phyloP scores from a whole-genome alignment of 2,113 vertebrate species.

The Catharus bicknelli region DNA sequence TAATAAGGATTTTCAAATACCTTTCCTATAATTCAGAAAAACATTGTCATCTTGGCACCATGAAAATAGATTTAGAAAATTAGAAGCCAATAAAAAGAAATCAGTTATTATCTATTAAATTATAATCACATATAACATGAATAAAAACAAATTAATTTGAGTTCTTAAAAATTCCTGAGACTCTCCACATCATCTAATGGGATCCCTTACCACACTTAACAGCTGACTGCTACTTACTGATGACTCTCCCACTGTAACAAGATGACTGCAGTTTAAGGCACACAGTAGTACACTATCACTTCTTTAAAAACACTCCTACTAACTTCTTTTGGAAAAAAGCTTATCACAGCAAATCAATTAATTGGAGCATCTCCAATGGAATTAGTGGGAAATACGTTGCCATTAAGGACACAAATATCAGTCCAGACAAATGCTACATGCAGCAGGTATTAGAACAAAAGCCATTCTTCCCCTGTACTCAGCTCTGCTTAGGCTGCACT shows the following conservation, averaged over 20 bases:
- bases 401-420: not conserved
- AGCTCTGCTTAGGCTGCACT: not conserved
- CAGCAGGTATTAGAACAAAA: not conserved
- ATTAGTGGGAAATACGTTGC: not conserved
- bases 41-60: not conserved
- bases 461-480: not conserved
- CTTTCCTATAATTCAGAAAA: not conserved
- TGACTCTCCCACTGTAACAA: not conserved
- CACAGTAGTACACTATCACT: not conserved
- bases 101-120: not conserved
- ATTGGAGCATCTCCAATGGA: not conserved
- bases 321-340: not conserved
- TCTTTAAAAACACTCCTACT: not conserved
- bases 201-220: not conserved
- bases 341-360: not conserved
- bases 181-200: not conserved
- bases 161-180: not conserved
- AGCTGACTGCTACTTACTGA: not conserved
- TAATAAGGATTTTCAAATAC: not conserved
- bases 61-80: not conserved
- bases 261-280: not conserved
- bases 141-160: not conserved
- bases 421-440: not conserved
- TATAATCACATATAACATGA: not conserved
- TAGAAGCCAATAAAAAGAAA: not conserved